Evolutionary conservation across 2,797 vertebrate species (phyloP), one percentile per base, ranked within the genome.

Genomic region (Amniataba percoides): DNA sequence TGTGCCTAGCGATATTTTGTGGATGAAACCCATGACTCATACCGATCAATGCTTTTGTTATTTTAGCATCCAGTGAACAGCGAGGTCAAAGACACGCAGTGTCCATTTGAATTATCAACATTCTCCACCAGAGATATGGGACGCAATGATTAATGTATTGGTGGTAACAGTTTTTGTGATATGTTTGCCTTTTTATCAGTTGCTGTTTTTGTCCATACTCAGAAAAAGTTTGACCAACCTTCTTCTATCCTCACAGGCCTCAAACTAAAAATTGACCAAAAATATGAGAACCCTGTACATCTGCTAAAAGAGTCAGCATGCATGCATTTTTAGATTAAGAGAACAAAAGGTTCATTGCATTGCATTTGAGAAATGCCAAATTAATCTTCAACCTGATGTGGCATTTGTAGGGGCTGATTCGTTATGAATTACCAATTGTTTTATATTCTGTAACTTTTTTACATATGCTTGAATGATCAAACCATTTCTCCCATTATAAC

Each of bases 391-490:
- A 57, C 53, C 39, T 60, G 27, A 23, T 1, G 5, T 3, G 3
- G 52, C 62, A 46, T 81, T 71, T 66, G 25, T 34, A 52, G 56
- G 63, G 42, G 63, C 72, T 79, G 43, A 77, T 85, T 70, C 19
- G 1, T 61, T 70, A 66, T 77, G 27, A 80, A 78, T 59, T 53
- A 51, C 62, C 23, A 49, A 25, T 70, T 80, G 25, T 81, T 78
- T 85, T 57, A 72, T 57, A 45, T 27, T 61, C 39, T 69, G 56
- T 49, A 48, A 61, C 42, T 73, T 57, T 76, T 46, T 74, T 57
- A 52, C 59, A 55, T 45, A 46, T n/a, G 57, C 83, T 65, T 48
- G 34, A 82, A 23, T 62, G 68, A 84, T 78, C 79, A 86, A 89
- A 67, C 58, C 40, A n/a, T 59, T 70, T 42, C 40, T 58, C 57